Evolutionary conservation across 1,140 invertebrate species (phyloP).

Genomic region (Lepidotrigona ventralis): DNA sequence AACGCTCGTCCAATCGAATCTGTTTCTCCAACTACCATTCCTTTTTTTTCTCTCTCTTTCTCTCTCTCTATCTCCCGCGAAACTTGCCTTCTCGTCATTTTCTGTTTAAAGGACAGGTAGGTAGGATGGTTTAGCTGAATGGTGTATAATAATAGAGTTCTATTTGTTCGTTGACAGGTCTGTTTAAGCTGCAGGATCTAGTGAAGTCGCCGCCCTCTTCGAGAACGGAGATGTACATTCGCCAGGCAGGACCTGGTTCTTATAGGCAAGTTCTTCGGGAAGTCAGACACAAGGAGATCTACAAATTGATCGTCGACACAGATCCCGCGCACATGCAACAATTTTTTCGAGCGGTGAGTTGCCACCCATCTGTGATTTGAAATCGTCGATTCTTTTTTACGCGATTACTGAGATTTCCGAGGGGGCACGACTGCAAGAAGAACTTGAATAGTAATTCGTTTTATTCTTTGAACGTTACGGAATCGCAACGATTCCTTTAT

Average conservation of each 20-base stretch:
- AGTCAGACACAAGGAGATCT: constrained; percentile 90
- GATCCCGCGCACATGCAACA: constrained; percentile 82
- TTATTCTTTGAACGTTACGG: neutral
- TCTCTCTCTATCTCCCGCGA: too few species aligned
- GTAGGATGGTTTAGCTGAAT: neutral
- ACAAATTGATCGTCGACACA: constrained; percentile 90
- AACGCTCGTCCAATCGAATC: too few species aligned
- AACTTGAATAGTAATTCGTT: neutral
- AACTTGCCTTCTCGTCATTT: neutral
- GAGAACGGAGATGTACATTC: constrained; percentile 91
- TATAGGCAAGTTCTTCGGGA: constrained; percentile 90
- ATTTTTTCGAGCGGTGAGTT: constrained; percentile 88
- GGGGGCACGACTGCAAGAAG: neutral
- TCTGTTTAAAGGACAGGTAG: too few species aligned
- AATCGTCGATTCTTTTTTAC: too few species aligned
- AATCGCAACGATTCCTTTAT: neutral
- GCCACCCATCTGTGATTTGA: too few species aligned
- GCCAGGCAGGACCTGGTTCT: constrained; percentile 86
- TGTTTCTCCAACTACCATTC: too few species aligned
- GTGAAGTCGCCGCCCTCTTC: constrained; percentile 85
- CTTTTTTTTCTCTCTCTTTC: neutral
- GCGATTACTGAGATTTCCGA: neutral
- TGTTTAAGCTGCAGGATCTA: constrained; percentile 92
- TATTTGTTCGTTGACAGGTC: constrained; percentile 81
- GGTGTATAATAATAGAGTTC: neutral